These are phyloP conservation scores for Gobius niger DNA, from an alignment of 2,113 vertebrate genomes.

Conservation along the genomic window DNA sequence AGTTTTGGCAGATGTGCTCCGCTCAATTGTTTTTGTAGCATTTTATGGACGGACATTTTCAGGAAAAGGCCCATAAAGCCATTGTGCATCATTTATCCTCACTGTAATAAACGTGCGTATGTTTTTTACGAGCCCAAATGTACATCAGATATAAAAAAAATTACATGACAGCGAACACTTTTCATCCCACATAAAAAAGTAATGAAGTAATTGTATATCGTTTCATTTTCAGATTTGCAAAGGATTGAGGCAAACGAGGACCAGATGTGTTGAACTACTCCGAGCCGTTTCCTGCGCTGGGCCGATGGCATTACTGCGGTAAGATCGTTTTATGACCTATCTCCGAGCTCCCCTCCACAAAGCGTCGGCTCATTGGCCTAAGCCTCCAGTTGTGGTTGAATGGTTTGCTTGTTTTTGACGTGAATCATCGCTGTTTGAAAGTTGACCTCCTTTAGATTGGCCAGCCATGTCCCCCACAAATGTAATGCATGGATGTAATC, in stretches of 20 bases:
- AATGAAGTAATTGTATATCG: slow-evolving; percentile 21
- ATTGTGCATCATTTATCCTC: background rate
- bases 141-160: slow-evolving; percentile 13
- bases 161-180: background rate
- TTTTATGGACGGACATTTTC: background rate
- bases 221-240: slow-evolving; percentile 38
- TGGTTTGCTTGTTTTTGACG: slow-evolving; percentile 46
- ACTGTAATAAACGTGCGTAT: background rate
- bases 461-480: background rate
- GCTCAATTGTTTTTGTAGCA: background rate
- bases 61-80: background rate
- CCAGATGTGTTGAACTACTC: slow-evolving; percentile 49
- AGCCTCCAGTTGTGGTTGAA: slow-evolving; percentile 37
- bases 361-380: slow-evolving; percentile 37
- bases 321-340: slow-evolving; percentile 40
- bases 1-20: background rate
- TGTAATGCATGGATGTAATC: background rate
- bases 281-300: slow-evolving; percentile 27
- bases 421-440: slow-evolving; percentile 56
- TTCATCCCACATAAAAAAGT: slow-evolving; percentile 25
- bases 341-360: slow-evolving; percentile 20
- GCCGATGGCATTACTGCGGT: slow-evolving; percentile 4
- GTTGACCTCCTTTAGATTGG: slow-evolving; percentile 29
- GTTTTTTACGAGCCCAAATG: background rate
- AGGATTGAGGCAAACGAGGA: slow-evolving; percentile 23